Evolutionary conservation across 1,140 invertebrate genomes (phyloP), one percentile per base, ranked within the genome.

Genomic region (Babylonia areolata): DNA sequence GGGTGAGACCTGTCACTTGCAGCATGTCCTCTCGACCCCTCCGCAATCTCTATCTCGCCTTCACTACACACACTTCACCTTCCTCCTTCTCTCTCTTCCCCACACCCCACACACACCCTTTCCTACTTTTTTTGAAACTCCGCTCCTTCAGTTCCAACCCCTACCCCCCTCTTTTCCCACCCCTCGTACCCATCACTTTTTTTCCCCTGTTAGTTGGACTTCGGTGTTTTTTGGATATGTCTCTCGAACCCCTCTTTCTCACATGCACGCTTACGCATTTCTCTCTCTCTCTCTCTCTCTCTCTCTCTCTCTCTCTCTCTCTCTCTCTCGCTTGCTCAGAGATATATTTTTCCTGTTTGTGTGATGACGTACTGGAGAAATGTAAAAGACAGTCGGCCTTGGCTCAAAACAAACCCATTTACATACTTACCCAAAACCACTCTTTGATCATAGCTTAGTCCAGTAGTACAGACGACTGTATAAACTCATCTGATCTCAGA

Each of bases 241-340:
- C 0, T 69, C 23, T 69, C 1, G 2, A 31, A 0, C 28, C 58
- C 28, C 58, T 80, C 39, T 37, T 23, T 35, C 75, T 39, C 39
- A 20, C 75, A 35, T 33, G 11, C 75, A 20, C 75, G 20, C 33
- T 46, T n/a, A n/a, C n/a, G n/a, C n/a, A n/a, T n/a, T 39, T 40
- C 77, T 42, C 39, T 80, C 78, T 80, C 78, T 39, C 78, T 33
- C 46, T 40, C 78, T 80, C 40, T 42, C 78, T 46, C 39, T 39
- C n/a, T 79, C 77, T 79, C 51, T 51, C 51, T 46, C 40, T 46
- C 42, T 81, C 79, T 81, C 17, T 46, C 31, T 51, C 28, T 81
- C n/a, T 73, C 42, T 81, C 1, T 46, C 20, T 35, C 31, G 12
- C 71, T 35, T 37, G 12, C n/a, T n/a, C n/a, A 33, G 46, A 51